Percentiles rank a stretch among this genome's conserved stretches.
phyloP scores from a whole-genome alignment of 1,140 invertebrate species.

The Leptestheria dahalacensis region DNA sequence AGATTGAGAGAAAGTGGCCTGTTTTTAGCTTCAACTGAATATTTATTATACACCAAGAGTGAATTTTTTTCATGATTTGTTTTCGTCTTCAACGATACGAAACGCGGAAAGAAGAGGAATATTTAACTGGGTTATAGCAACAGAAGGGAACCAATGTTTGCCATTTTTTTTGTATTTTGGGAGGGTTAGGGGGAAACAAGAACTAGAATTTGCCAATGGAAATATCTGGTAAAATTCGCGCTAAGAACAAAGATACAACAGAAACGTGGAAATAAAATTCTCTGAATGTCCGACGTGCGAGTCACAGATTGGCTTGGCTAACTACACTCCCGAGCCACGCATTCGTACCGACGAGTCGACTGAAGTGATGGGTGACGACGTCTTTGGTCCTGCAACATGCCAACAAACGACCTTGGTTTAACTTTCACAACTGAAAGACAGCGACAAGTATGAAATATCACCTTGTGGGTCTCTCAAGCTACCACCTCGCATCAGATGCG shows the following conservation, averaged over 20 bases:
- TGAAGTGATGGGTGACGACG: conserved; percentile 11
- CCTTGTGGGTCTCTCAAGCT: background rate
- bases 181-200: no score
- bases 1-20: no score
- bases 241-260: no score
- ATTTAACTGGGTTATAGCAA: background rate
- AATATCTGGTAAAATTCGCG: no score
- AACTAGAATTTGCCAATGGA: no score
- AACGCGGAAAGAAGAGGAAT: background rate
- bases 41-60: background rate
- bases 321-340: background rate
- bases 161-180: no score
- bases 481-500: conserved; percentile 6
- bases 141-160: no score
- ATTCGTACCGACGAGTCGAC: background rate
- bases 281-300: background rate
- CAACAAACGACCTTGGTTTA: no score
- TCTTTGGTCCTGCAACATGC: conserved; percentile 11
- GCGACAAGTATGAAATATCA: background rate
- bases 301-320: background rate
- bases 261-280: background rate
- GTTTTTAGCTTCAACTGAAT: no score
- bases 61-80: background rate
- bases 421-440: background rate
- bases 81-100: background rate